Evolutionary conservation across 2,113 vertebrate species (phyloP).

Genomic region (Neogale vison): DNA sequence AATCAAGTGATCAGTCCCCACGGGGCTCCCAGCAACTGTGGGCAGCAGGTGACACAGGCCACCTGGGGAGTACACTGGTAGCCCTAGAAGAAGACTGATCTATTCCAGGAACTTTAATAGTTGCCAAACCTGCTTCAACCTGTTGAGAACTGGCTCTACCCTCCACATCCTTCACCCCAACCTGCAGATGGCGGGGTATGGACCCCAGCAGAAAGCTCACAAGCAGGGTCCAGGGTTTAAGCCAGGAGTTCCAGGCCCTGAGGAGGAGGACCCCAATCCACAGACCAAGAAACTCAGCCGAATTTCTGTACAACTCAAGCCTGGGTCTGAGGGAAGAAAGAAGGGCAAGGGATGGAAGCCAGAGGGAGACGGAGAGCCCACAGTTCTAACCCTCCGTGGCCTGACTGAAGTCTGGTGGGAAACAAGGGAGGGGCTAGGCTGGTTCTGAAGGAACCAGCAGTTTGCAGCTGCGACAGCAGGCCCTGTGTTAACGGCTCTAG

Average conservation of each 20-base stretch:
- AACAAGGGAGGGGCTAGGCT: neutral
- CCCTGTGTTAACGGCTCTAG: neutral
- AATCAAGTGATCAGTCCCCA: neutral
- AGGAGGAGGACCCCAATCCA: neutral
- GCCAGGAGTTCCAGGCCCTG: neutral
- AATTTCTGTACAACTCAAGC: neutral
- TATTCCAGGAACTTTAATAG: neutral
- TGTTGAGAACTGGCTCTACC: neutral
- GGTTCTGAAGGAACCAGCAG: constrained; percentile 34
- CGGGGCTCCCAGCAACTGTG: neutral
- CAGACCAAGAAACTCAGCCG: neutral
- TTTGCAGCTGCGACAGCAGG: neutral
- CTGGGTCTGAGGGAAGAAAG: neutral
- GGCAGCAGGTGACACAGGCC: neutral
- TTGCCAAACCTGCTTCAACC: neutral
- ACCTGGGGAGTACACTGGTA: neutral
- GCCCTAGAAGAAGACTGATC: neutral
- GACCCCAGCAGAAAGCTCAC: neutral
- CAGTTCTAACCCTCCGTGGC: neutral
- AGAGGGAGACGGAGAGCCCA: neutral
- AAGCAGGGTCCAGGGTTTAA: neutral
- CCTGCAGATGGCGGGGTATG: neutral
- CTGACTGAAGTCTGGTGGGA: neutral
- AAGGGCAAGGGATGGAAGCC: neutral
- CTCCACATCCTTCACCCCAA: neutral